These are phyloP conservation scores for Microctenopoma stevenorrisi DNA, from an alignment of 2,797 vertebrate genomes.

Conservation along the genomic window DNA sequence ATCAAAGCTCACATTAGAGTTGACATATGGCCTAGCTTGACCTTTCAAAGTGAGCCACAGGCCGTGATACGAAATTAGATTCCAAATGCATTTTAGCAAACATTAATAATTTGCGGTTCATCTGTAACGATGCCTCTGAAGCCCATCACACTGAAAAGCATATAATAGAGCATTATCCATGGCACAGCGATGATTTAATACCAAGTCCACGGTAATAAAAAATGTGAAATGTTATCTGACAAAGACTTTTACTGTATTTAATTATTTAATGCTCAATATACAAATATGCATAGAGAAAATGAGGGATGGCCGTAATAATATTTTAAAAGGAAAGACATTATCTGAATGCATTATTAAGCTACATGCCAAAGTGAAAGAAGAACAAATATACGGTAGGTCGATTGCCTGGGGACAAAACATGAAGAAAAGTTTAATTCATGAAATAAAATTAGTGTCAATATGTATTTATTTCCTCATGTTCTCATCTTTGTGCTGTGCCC, in stretches of 20 bases:
- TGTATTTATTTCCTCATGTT: constrained; percentile 15
- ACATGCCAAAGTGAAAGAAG: constrained; percentile 18
- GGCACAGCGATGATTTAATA: constrained; percentile 13
- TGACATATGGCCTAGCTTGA: constrained; percentile 29
- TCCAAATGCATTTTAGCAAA: constrained; percentile 9
- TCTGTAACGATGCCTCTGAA: constrained; percentile 16
- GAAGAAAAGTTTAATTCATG: constrained; percentile 19
- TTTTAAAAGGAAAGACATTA: constrained; percentile 16
- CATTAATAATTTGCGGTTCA: constrained; percentile 10
- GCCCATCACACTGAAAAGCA: constrained; percentile 16
- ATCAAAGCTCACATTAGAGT: constrained; percentile 17
- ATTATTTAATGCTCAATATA: constrained; percentile 24
- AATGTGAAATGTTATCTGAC: constrained; percentile 36
- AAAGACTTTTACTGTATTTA: constrained; percentile 20
- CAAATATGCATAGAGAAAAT: constrained; percentile 16
- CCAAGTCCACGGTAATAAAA: not conserved
- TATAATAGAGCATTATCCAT: not conserved
- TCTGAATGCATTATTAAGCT: not conserved
- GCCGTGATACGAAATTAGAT: not conserved
- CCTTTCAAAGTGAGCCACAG: constrained; percentile 35
- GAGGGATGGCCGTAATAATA: not conserved
- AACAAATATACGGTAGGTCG: not conserved
- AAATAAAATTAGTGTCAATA: constrained; percentile 15
- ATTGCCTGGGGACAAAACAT: constrained; percentile 17
- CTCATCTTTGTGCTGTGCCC: constrained; percentile 42